These are phyloP conservation scores for Sciaenops ocellatus DNA, from an alignment of 2,797 vertebrate genomes.

Conservation along the genomic window DNA sequence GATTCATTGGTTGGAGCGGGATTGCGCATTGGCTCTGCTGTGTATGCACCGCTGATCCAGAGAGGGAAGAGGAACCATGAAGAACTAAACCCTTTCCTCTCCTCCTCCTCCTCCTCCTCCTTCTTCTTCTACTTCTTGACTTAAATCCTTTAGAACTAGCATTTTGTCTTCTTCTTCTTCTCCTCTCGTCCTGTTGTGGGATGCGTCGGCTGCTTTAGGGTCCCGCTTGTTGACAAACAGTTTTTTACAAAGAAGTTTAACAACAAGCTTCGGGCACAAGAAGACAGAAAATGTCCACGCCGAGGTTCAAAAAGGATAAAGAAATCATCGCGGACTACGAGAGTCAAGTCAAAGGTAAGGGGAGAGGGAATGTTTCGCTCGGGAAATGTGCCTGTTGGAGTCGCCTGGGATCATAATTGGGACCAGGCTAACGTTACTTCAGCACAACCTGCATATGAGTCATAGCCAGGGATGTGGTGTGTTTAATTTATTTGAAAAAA, in stretches of 20 bases:
- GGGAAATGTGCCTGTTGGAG: constrained; percentile 10
- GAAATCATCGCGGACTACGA: constrained; percentile 98
- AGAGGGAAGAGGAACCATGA: constrained; percentile 63
- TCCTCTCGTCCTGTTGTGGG: constrained; percentile 47
- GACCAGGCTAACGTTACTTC: constrained; percentile 26
- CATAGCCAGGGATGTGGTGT: constrained; percentile 12
- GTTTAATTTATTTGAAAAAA: neutral
- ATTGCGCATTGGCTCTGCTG: constrained; percentile 68
- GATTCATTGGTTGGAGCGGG: constrained; percentile 66
- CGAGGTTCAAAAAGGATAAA: constrained; percentile 98
- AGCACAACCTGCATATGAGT: constrained; percentile 58
- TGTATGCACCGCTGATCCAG: constrained; percentile 36
- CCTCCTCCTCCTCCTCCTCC: too few relatives aligned
- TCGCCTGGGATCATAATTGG: constrained; percentile 10
- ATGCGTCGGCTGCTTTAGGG: constrained; percentile 74
- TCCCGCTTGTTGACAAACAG: constrained; percentile 71
- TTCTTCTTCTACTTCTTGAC: constrained; percentile 8
- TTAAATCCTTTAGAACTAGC: constrained; percentile 29
- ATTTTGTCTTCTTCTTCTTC: neutral
- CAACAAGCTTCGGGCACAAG: constrained; percentile 30
- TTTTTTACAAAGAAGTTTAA: constrained; percentile 70
- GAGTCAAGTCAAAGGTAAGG: constrained; percentile 98
- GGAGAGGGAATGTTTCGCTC: neutral
- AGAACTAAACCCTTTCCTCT: constrained; percentile 37
- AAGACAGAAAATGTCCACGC: constrained; percentile 90